Base-by-base conservation (phyloP, 2,797 vertebrate species). In the Argyrosomus regius region DNA sequence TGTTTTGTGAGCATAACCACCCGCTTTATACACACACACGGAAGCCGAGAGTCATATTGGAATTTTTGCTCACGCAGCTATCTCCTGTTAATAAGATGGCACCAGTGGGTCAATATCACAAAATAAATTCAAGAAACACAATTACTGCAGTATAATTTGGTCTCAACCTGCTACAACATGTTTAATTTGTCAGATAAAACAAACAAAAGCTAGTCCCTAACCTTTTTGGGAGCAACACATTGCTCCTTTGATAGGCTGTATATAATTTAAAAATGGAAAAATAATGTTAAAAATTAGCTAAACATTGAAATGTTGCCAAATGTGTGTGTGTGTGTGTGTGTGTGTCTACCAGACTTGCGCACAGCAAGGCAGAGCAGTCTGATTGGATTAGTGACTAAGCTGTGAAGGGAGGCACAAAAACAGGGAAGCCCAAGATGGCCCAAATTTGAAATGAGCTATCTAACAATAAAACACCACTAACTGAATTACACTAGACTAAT, bases 341-440 rank as follows among this genome's bases (percentile, higher is more conserved):
- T 80, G 48, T 35, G 64, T 77, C n/a, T n/a, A 3, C 3, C 50
- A 64, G 35, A 65, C 53, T 16, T 20, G 50, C 48, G 60, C 35
- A 50, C 57, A 54, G 5, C 56, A 24, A 68, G 73, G 75, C 73
- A 79, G 76, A 86, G 70, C 74, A 20, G 69, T 54, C 83, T 88
- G 88, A 90, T 83, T 83, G 89, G 91, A 92, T 93, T 89, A 90
- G 78, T 78, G 85, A 81, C 77, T 72, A 80, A 85, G 39, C 61
- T 67, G 74, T 50, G 41, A 53, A 35, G 65, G 68, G 57, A 75
- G 63, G 54, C 18, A n/a, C 20, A 54, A 46, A 69, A 75, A 61
- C 68, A 83, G 18, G 17, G 56, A 61, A 26, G 72, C 53, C 58
- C 28, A 35, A 14, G 35, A 75, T 56, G 58, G 70, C 35, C 52